A percentile compares a stretch with the other conserved stretches of the same genome.
Conservation (phyloP, 2,113 vertebrate genomes). For the Struthidea cinerea region DNA sequence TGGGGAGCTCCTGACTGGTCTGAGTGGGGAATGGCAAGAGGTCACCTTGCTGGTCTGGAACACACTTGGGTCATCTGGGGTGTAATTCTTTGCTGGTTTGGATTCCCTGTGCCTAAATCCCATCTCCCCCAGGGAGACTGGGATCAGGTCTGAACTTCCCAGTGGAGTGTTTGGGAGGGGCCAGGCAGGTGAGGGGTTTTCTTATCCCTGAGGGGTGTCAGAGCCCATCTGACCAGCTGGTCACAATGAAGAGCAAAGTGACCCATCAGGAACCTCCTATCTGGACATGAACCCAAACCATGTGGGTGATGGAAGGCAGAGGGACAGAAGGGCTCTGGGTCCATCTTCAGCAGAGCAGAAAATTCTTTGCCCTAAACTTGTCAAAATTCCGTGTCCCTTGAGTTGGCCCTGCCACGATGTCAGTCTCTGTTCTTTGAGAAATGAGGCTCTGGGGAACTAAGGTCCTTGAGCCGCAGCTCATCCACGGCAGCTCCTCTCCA, state of each 20-base stretch:
- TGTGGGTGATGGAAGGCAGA: background rate
- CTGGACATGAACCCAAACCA: background rate
- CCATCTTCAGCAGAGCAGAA: background rate
- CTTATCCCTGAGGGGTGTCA: background rate
- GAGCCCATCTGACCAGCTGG: background rate
- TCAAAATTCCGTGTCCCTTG: rapidly evolving
- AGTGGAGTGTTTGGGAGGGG: background rate
- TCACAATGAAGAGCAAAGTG: background rate
- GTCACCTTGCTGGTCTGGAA: background rate
- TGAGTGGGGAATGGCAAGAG: background rate
- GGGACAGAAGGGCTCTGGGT: background rate
- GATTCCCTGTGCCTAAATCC: background rate
- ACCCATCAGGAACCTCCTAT: background rate
- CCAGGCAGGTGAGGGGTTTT: background rate
- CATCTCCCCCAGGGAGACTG: rapidly evolving
- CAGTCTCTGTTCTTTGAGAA: background rate
- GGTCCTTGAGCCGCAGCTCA: background rate
- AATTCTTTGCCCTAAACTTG: background rate
- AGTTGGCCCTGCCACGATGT: background rate
- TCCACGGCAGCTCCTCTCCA: background rate
- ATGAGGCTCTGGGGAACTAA: background rate
- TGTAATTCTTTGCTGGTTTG: background rate
- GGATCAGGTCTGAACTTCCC: background rate
- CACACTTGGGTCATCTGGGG: background rate
- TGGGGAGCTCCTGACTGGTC: background rate